Evolutionary conservation across 2,888 invertebrate genomes (phyloP).

Genomic region (Morpho achilles): DNA sequence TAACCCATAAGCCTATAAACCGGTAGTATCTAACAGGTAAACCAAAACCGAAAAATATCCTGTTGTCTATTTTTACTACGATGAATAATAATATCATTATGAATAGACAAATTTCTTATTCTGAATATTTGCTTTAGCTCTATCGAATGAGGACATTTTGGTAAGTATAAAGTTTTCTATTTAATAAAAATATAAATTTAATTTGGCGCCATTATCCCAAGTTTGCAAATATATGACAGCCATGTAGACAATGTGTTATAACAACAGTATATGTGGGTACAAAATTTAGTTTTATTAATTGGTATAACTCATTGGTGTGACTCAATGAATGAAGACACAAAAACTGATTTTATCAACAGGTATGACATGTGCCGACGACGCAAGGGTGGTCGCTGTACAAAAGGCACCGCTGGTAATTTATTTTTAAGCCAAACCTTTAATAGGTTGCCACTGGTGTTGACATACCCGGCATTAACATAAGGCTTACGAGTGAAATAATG

Average conservation of each 20-base stretch:
- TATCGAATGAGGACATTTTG: constrained; percentile 25
- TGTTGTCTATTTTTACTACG: too few species aligned
- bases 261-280: too few species aligned
- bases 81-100: background rate
- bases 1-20: too few species aligned
- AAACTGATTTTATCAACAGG: constrained; percentile 83
- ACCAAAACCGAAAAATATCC: too few species aligned
- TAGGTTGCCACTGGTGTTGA: constrained; percentile 58
- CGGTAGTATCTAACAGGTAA: too few species aligned
- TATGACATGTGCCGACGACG: constrained; percentile 98
- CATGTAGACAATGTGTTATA: constrained; percentile 3
- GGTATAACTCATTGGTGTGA: constrained; percentile 3
- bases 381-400: constrained; percentile 97
- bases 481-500: constrained; percentile 67
- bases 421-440: constrained; percentile 50
- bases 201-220: constrained; percentile 70
- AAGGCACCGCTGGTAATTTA: constrained; percentile 97
- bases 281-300: background rate
- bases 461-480: constrained; percentile 66
- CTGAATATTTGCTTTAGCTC: constrained; percentile 16
- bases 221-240: constrained; percentile 8
- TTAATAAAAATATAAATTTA: constrained; percentile 9
- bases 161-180: constrained; percentile 45
- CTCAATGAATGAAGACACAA: constrained; percentile 47
- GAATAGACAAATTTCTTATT: background rate